Conservation (phyloP, 2,888 invertebrate genomes). For the Elmis aenea region DNA sequence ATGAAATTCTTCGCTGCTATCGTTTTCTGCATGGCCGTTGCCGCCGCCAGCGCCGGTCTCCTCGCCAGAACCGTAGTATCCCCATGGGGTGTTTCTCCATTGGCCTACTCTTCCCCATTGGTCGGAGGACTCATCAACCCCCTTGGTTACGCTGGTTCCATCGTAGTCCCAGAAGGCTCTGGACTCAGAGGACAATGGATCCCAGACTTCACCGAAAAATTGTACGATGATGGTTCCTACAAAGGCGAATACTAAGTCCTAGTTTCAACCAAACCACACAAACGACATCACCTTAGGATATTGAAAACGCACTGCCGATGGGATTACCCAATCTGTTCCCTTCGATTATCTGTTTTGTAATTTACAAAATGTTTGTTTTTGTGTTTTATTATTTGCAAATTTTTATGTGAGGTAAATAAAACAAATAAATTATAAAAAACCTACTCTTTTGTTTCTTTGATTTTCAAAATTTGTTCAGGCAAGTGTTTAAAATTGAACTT, state of each 20-base stretch:
- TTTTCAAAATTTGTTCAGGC: no score
- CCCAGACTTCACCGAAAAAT: slow-evolving; percentile 12
- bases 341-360: no score
- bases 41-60: slow-evolving; percentile 4
- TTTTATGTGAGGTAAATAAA: no score
- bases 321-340: no score
- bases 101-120: slow-evolving; percentile 6
- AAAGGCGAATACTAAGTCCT: slow-evolving; percentile 9
- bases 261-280: no score
- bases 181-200: slow-evolving; percentile 10
- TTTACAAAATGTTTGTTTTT: no score
- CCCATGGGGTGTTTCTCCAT: background rate
- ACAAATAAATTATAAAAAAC: no score
- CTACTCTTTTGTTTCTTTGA: no score
- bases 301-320: no score
- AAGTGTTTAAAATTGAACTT: no score
- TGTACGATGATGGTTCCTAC: slow-evolving; percentile 11
- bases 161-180: slow-evolving; percentile 4
- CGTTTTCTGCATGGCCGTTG: slow-evolving; percentile 5
- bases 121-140: slow-evolving; percentile 2
- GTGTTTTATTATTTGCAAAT: no score
- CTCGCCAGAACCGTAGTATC: slow-evolving; percentile 2
- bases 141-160: slow-evolving; percentile 1
- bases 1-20: slow-evolving; percentile 10
- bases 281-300: no score